Evolutionary conservation across 2,113 vertebrate genomes (phyloP).

Genomic region (Grus americana): DNA sequence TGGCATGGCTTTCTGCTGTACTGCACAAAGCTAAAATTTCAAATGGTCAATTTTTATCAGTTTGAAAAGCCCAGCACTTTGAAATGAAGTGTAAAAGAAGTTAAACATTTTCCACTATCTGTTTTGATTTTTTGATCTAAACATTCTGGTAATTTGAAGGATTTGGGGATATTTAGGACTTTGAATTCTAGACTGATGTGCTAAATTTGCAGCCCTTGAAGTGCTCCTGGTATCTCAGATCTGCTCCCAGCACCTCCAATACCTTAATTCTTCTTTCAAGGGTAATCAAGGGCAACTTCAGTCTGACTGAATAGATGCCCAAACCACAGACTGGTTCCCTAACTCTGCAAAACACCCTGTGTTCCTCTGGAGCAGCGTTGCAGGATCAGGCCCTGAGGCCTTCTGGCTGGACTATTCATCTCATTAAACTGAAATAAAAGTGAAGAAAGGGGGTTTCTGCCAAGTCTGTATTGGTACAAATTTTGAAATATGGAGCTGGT

Average conservation of each 20-base stretch:
- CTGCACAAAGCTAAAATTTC: not conserved
- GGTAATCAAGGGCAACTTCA: not conserved
- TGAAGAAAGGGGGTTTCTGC: not conserved
- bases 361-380: not conserved
- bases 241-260: not conserved
- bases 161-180: conserved; percentile 7
- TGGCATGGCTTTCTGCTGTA: not conserved
- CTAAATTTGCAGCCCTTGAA: conserved; percentile 13
- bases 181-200: not conserved
- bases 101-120: conserved; percentile 13
- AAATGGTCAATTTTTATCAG: conserved; percentile 13
- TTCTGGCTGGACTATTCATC: not conserved
- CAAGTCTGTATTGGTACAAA: not conserved
- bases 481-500: not conserved
- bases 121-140: conserved; percentile 51
- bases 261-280: not conserved
- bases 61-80: not conserved
- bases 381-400: not conserved
- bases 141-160: not conserved
- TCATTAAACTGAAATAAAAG: not conserved
- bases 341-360: not conserved
- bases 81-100: conserved; percentile 19
- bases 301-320: not conserved
- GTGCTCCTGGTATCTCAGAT: not conserved
- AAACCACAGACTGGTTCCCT: not conserved